Conservation (phyloP, 2,797 vertebrate species). For the Nyctibius grandis region DNA sequence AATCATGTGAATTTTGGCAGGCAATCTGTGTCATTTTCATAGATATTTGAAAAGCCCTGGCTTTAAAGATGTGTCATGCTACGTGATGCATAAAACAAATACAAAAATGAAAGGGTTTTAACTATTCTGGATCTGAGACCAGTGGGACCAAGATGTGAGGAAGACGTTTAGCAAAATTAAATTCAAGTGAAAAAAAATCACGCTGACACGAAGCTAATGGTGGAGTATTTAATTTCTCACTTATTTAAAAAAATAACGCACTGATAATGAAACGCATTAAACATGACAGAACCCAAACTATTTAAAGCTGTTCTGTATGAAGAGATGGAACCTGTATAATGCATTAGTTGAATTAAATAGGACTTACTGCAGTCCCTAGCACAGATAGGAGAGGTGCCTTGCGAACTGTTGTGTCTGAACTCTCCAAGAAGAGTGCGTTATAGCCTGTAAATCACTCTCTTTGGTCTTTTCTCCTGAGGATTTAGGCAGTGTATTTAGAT, state of each 20-base stretch:
- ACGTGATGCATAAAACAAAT: background rate
- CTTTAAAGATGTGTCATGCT: background rate
- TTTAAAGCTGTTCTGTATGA: background rate
- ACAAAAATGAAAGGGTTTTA: background rate
- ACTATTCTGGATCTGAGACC: background rate
- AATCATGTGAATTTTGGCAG: background rate
- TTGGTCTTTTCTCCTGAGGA: background rate
- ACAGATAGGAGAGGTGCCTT: background rate
- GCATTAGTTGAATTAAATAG: background rate
- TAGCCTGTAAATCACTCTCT: background rate
- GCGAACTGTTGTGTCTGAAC: rapidly evolving
- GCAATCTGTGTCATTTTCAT: background rate
- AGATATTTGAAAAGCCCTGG: background rate
- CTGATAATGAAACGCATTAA: background rate
- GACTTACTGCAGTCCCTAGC: background rate
- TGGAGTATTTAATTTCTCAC: background rate
- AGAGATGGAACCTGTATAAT: background rate
- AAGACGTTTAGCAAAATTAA: background rate
- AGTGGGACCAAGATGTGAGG: background rate
- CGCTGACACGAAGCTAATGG: background rate
- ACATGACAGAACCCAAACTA: background rate
- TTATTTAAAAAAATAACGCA: background rate
- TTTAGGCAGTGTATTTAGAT: background rate
- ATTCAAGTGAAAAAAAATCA: background rate
- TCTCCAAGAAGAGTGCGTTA: background rate